These are phyloP conservation scores for Fabriciana adippe DNA, from an alignment of 2,888 invertebrate genomes.

Conservation along the genomic window DNA sequence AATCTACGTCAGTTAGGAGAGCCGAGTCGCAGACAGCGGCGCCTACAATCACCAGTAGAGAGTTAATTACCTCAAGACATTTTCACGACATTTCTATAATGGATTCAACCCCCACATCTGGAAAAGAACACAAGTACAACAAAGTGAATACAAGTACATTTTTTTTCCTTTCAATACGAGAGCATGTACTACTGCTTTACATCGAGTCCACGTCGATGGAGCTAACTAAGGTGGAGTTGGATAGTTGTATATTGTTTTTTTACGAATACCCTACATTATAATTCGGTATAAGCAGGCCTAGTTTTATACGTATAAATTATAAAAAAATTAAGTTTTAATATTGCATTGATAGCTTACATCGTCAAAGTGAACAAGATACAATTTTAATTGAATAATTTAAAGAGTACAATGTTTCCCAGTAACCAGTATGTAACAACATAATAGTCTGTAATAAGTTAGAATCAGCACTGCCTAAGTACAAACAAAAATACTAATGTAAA, in stretches of 20 bases:
- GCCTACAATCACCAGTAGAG: conserved; percentile 78
- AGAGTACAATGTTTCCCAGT: too few species aligned
- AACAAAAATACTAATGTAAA: too few species aligned
- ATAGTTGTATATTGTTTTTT: background rate
- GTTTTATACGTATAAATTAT: background rate
- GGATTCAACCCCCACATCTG: conserved; percentile 82
- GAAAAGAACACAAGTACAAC: conserved; percentile 83
- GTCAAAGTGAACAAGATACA: too few species aligned
- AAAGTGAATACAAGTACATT: conserved; percentile 74
- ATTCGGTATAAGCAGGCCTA: background rate
- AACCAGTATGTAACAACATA: too few species aligned
- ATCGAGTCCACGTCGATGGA: conserved; percentile 66
- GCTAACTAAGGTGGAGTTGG: conserved; percentile 13
- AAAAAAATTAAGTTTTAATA: too few species aligned
- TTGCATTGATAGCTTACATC: too few species aligned
- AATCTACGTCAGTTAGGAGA: conserved; percentile 58
- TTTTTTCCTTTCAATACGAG: conserved; percentile 49
- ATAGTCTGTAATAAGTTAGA: too few species aligned
- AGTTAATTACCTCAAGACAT: conserved; percentile 82
- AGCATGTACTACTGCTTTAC: conserved; percentile 77
- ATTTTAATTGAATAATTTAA: too few species aligned
- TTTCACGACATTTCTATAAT: conserved; percentile 81
- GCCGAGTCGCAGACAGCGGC: conserved; percentile 31
- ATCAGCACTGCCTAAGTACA: too few species aligned
- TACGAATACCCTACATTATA: background rate